Conservation (phyloP, 92 coral and sea anemone species). For the Hydrozoanthus gracilis region DNA sequence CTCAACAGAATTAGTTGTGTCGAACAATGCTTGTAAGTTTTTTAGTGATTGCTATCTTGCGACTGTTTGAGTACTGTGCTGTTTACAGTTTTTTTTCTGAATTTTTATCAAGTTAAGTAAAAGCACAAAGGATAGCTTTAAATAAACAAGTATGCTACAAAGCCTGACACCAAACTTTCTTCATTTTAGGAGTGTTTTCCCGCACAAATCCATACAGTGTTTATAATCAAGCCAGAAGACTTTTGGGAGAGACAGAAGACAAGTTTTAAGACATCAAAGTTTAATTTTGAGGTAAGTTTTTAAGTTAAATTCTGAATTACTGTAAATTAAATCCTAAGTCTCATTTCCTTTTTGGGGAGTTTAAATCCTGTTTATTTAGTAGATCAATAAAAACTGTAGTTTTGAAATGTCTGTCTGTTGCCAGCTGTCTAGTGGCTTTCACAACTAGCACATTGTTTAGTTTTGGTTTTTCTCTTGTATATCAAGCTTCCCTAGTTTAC, state of each 20-base stretch:
- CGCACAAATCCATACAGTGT: conserved; percentile 88
- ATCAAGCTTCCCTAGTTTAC: too few species aligned
- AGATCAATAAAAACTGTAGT: not conserved
- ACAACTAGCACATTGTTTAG: too few species aligned
- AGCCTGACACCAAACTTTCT: conserved; percentile 5
- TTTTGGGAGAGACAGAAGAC: conserved; percentile 98
- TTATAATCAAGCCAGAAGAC: conserved; percentile 96
- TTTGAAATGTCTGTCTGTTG: not conserved
- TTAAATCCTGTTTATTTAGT: not conserved
- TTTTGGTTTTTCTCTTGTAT: too few species aligned
- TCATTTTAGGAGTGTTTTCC: conserved; percentile 91
- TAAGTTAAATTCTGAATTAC: too few species aligned
- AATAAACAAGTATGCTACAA: not conserved
- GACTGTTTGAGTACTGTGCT: too few species aligned
- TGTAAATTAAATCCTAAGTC: too few species aligned
- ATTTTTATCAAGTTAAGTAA: not conserved
- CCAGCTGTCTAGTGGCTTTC: too few species aligned
- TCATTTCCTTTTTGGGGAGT: not conserved
- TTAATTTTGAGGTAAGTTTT: conserved; percentile 86
- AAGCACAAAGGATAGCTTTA: not conserved
- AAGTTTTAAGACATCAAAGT: conserved; percentile 89
- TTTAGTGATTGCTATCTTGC: too few species aligned
- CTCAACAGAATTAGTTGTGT: too few species aligned
- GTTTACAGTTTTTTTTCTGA: not conserved
- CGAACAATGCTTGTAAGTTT: too few species aligned